Evolutionary conservation across 2,113 vertebrate genomes (phyloP).

Genomic region (Apus apus): DNA sequence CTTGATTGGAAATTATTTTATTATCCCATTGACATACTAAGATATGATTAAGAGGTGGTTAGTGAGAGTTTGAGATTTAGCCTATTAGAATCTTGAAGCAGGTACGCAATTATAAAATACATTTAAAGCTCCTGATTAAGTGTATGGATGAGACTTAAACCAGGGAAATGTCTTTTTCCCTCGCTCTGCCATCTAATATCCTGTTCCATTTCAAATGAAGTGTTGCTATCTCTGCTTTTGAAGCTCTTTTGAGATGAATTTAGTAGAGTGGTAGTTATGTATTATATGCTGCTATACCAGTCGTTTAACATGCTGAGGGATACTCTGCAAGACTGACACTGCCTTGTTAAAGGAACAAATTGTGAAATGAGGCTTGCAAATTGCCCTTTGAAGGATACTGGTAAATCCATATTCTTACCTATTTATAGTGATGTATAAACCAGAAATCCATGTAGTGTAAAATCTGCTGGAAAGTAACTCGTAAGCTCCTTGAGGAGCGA

Average conservation of each 20-base stretch:
- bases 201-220: background rate
- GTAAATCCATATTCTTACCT: background rate
- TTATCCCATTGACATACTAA: background rate
- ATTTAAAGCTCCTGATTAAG: background rate
- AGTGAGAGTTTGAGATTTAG: background rate
- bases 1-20: background rate
- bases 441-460: background rate
- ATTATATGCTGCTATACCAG: background rate
- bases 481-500: background rate
- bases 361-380: background rate
- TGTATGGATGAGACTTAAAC: background rate
- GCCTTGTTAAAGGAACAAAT: background rate
- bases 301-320: background rate
- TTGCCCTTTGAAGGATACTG: background rate
- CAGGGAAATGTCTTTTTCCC: background rate
- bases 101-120: background rate
- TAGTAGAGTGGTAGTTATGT: background rate
- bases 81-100: background rate
- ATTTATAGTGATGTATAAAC: background rate
- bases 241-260: background rate
- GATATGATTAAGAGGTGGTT: background rate
- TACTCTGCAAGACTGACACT: accelerated
- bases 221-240: background rate
- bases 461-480: background rate
- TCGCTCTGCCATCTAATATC: background rate